Conservation (phyloP, 2,888 invertebrate species). For the Xylota segnis region DNA sequence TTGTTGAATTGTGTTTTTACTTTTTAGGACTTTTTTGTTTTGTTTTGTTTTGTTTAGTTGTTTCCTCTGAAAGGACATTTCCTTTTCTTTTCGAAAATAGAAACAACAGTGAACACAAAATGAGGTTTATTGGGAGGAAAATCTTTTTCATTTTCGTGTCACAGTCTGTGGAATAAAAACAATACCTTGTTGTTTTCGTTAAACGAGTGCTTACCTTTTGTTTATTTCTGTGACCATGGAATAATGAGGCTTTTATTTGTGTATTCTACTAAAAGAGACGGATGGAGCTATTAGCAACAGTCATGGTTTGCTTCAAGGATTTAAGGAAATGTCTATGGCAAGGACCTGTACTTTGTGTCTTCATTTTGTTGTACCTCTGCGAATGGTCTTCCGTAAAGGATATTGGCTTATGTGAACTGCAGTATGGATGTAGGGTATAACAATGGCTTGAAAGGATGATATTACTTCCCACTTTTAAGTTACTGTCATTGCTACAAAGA, state of each 20-base stretch:
- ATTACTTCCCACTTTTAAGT: too few species aligned
- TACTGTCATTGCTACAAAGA: too few species aligned
- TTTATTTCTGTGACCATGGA: background rate
- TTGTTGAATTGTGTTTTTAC: background rate
- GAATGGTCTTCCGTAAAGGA: background rate
- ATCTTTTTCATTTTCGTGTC: background rate
- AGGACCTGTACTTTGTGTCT: background rate
- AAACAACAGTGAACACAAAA: background rate
- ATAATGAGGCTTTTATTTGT: background rate
- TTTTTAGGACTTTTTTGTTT: background rate
- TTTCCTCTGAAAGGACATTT: constrained; percentile 1
- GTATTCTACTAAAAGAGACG: background rate
- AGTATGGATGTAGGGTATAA: too few species aligned
- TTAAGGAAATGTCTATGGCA: background rate
- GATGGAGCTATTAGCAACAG: background rate
- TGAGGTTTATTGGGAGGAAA: background rate
- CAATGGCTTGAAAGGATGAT: too few species aligned
- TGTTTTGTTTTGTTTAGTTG: background rate
- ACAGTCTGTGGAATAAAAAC: background rate
- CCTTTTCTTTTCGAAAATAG: background rate
- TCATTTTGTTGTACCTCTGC: background rate
- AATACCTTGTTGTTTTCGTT: background rate
- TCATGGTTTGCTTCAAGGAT: background rate
- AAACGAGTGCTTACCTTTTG: background rate
- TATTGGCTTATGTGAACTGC: too few species aligned